These are phyloP conservation scores for Cataglyphis hispanica DNA, from an alignment of 1,140 invertebrate genomes.

Conservation along the genomic window DNA sequence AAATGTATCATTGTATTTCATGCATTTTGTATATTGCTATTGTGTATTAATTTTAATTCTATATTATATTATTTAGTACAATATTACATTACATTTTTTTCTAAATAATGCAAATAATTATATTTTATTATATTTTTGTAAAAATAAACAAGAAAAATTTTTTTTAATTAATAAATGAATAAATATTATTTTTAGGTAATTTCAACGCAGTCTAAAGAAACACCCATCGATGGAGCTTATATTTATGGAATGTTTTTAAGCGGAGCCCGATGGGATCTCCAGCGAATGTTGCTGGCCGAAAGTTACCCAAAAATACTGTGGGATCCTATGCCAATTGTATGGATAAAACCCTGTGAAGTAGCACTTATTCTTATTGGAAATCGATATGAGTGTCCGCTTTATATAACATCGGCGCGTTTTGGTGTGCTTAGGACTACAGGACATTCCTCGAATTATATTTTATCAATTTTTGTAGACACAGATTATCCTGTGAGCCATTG, in stretches of 20 bases:
- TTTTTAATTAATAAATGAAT: neutral
- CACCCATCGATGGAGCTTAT: constrained; percentile 92
- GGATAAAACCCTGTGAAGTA: constrained; percentile 89
- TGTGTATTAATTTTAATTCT: too few species aligned
- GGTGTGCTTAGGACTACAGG: constrained; percentile 95
- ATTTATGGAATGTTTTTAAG: constrained; percentile 94
- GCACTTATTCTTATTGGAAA: constrained; percentile 86
- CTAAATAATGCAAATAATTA: neutral
- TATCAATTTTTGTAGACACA: constrained; percentile 92
- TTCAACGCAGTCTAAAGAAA: constrained; percentile 60
- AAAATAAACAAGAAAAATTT: neutral
- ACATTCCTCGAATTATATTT: constrained; percentile 96
- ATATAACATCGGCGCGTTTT: constrained; percentile 94
- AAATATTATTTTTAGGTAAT: constrained; percentile 65
- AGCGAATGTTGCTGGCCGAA: constrained; percentile 89
- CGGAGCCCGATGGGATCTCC: constrained; percentile 93
- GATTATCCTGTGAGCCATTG: constrained; percentile 91
- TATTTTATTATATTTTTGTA: neutral
- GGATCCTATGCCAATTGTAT: constrained; percentile 93
- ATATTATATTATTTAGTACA: too few species aligned
- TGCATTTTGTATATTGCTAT: too few species aligned
- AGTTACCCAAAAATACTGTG: constrained; percentile 93
- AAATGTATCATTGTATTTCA: too few species aligned
- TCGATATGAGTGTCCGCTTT: constrained; percentile 93
- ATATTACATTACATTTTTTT: too few species aligned